phyloP scores from a whole-genome alignment of 1,140 invertebrate genomes.

The Leptoteleia sp. region DNA sequence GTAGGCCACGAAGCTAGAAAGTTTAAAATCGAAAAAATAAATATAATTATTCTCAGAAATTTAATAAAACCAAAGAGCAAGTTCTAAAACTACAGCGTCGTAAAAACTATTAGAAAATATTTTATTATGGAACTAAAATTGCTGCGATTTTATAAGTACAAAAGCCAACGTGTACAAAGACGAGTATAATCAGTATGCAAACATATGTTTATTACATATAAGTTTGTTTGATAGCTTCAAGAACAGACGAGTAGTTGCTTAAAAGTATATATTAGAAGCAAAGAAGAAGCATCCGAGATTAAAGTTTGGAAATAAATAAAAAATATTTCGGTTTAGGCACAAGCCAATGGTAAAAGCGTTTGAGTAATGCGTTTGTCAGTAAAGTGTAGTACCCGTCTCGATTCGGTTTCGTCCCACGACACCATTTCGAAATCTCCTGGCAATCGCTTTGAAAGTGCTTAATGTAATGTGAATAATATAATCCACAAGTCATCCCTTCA shows the following conservation, averaged over 20 bases:
- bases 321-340: neutral
- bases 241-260: too few relatives aligned
- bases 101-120: conserved; percentile 9
- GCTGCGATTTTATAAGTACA: neutral
- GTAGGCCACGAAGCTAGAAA: too few relatives aligned
- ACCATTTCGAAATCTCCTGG: conserved; percentile 59
- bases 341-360: neutral
- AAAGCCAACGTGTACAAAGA: conserved; percentile 15
- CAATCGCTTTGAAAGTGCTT: conserved; percentile 74
- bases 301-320: neutral
- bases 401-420: conserved; percentile 37
- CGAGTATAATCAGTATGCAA: neutral
- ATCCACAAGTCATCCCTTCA: conserved; percentile 72
- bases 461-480: conserved; percentile 80
- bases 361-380: conserved; percentile 1
- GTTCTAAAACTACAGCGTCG: conserved; percentile 8
- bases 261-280: too few relatives aligned
- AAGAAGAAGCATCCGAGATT: too few relatives aligned
- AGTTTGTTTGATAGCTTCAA: too few relatives aligned
- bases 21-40: conserved; percentile 7
- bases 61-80: conserved; percentile 15
- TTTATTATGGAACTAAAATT: conserved; percentile 12
- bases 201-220: too few relatives aligned
- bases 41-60: conserved; percentile 31
- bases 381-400: neutral